A percentile compares a stretch with the other conserved stretches of the same genome.
phyloP scores from a whole-genome alignment of 2,888 invertebrate species.

The Metopia argyrocephala region DNA sequence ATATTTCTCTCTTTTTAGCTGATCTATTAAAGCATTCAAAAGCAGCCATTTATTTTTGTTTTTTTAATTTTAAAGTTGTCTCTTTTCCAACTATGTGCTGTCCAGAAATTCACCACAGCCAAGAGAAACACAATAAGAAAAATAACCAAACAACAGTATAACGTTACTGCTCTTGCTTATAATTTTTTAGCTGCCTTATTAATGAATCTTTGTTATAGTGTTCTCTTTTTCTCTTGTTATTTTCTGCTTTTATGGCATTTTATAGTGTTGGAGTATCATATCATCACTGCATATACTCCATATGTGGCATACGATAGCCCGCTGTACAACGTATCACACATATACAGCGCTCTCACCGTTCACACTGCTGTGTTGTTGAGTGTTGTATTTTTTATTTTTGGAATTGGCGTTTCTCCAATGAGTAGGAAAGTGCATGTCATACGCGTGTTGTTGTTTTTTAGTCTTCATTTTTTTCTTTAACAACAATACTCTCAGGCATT shows the following conservation, averaged over 20 bases:
- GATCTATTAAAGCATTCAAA: background rate
- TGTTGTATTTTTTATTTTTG: conserved; percentile 30
- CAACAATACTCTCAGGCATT: too few relatives aligned
- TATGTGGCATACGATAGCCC: conserved; percentile 65
- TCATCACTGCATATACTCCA: conserved; percentile 50
- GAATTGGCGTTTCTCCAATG: conserved; percentile 47
- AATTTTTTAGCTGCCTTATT: background rate
- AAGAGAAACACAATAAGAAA: background rate
- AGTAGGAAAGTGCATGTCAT: too few relatives aligned
- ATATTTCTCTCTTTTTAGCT: background rate
- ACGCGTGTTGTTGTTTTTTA: conserved; percentile 24
- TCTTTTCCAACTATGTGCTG: background rate
- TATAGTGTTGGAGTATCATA: conserved; percentile 27
- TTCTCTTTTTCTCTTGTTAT: background rate
- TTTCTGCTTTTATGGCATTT: background rate
- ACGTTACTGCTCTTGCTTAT: background rate
- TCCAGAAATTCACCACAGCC: conserved; percentile 6
- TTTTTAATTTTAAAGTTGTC: background rate
- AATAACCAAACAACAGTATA: background rate
- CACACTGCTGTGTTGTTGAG: background rate
- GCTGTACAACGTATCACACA: conserved; percentile 64
- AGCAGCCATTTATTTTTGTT: conserved; percentile 61
- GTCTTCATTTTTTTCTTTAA: conserved; percentile 46
- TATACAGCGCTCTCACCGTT: conserved; percentile 18
- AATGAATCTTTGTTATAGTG: background rate